phyloP scores from a whole-genome alignment of 2,113 vertebrate species.

The Mustela lutreola region DNA sequence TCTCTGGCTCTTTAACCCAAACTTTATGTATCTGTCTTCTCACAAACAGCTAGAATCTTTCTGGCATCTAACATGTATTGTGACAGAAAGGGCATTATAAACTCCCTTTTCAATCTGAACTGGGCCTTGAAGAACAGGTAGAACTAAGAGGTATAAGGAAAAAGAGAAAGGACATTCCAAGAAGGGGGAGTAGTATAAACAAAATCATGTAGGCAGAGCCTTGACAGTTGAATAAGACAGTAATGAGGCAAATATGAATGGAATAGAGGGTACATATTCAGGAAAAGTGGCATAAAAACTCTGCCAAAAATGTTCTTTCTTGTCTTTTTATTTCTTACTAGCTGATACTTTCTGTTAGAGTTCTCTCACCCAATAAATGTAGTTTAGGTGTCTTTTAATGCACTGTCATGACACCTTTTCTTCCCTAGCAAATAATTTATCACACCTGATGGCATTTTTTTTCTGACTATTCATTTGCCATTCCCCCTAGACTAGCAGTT shows the following conservation, averaged over 20 bases:
- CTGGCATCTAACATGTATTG: neutral
- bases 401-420: neutral
- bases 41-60: neutral
- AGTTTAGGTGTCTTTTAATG: conserved; percentile 14
- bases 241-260: neutral
- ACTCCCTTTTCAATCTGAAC: conserved; percentile 9
- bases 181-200: neutral
- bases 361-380: neutral
- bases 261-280: neutral
- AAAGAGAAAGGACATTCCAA: conserved; percentile 1
- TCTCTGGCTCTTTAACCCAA: neutral
- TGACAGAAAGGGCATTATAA: neutral
- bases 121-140: neutral
- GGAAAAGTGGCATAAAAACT: neutral
- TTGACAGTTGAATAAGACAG: neutral
- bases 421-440: conserved; percentile 52
- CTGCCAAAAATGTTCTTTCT: conserved; percentile 6
- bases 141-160: neutral
- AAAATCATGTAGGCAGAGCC: neutral
- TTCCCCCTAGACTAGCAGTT: neutral
- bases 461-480: neutral
- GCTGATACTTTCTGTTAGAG: conserved; percentile 2
- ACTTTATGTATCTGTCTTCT: neutral
- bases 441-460: neutral
- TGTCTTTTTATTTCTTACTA: conserved; percentile 1